Base-by-base conservation (phyloP, 2,113 vertebrate genomes). In the Cynopterus brachyotis region DNA sequence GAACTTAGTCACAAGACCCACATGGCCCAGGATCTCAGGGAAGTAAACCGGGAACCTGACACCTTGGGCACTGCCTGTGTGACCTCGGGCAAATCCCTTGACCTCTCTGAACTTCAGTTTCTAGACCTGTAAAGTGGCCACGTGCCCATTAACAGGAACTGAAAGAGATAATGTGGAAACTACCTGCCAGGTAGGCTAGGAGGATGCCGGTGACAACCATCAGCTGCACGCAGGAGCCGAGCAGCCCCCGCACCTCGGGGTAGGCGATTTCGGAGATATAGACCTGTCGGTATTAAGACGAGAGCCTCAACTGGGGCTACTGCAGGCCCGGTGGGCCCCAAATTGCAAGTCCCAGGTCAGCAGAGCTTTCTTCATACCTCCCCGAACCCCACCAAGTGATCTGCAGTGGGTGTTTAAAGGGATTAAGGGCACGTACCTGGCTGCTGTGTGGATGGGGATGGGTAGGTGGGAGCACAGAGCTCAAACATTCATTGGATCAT, bases 121-220 rank as follows among this genome's bases (percentile, higher is more conserved):
- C 87, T 42, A 10, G 20, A 42, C 35, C 45, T 78, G 2, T 35
- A 78, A 80, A 83, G 87, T 4, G 75, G 72, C 9, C 82, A 50
- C 6, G 1, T 0, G 11, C 35, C 81, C 70, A 59, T 3, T 2
- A 84, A 42, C 10, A 22, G 73, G 53, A 37, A 45, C 16, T 69
- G 42, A 30, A 53, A 80, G 90, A 50, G 37, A 72, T 4, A 12
- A 26, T 0, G 35, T n/a, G 75, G 19, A 72, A 72, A 78, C 0
- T 98, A 99, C 99, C 99, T 98, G 98, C 98, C 22, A 99, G 9
- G n/a, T 99, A 99, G 40, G 99, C 99, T 97, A 99, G 98, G 98
- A 99, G 98, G 98, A 99, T 99, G 89, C 99, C 99, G 0, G 88
- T 98, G 92, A 99, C 99, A 84, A 99, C 99, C 99, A 99, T 99